Percentiles rank a stretch among this genome's conserved stretches.
phyloP scores from a whole-genome alignment of 2,797 vertebrate species.

The Ptychadena robeensis region DNA sequence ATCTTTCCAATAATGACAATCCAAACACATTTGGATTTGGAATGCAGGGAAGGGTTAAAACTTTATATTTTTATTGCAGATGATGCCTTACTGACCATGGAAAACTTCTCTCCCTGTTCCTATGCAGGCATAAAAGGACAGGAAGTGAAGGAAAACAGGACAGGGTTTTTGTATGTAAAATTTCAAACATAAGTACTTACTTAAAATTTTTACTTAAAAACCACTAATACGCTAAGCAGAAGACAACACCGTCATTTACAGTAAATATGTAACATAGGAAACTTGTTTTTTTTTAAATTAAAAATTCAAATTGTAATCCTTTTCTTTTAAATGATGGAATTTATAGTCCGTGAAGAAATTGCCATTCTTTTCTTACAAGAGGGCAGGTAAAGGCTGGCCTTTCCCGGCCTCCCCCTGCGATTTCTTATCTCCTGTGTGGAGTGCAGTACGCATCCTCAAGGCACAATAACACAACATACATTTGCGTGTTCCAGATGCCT shows the following conservation, averaged over 20 bases:
- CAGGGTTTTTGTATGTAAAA: too few relatives aligned
- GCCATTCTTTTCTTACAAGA: not conserved
- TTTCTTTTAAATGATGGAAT: not conserved
- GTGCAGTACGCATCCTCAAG: slow-evolving; percentile 22
- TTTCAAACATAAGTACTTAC: too few relatives aligned
- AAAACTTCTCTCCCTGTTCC: too few relatives aligned
- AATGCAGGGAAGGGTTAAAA: too few relatives aligned
- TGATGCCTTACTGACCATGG: too few relatives aligned
- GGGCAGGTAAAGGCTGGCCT: not conserved
- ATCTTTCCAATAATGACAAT: too few relatives aligned
- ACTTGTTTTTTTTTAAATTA: not conserved
- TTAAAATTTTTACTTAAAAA: too few relatives aligned
- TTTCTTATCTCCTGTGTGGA: slow-evolving; percentile 8
- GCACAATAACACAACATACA: slow-evolving; percentile 38
- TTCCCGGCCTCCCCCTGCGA: not conserved
- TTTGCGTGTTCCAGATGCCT: slow-evolving; percentile 53
- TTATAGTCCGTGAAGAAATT: not conserved
- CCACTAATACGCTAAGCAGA: not conserved
- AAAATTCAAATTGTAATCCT: not conserved
- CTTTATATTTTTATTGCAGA: too few relatives aligned
- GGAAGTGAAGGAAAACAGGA: too few relatives aligned
- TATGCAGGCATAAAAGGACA: too few relatives aligned
- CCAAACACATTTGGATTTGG: too few relatives aligned
- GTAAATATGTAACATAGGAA: not conserved
- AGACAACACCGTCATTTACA: not conserved